Evolutionary conservation across 2,797 vertebrate genomes (phyloP).

Genomic region (Ctenopoma kingsleyae): DNA sequence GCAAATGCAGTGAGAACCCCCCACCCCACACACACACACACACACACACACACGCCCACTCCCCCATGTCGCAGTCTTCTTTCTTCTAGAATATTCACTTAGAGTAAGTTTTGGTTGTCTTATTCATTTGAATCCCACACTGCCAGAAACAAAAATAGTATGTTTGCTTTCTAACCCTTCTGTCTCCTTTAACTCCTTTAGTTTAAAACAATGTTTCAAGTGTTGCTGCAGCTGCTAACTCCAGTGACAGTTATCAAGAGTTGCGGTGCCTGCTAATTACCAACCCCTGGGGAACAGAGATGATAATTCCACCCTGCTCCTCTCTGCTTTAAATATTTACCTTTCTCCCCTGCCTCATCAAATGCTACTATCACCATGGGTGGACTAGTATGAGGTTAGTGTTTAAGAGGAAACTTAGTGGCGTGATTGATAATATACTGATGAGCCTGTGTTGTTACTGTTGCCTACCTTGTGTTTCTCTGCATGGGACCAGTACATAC

Average conservation of each 20-base stretch:
- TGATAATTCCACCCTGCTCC: slow-evolving; percentile 49
- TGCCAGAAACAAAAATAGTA: slow-evolving; percentile 11
- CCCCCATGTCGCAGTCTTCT: background rate
- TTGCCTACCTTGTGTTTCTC: slow-evolving; percentile 39
- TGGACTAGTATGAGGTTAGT: slow-evolving; percentile 36
- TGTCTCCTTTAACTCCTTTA: slow-evolving; percentile 30
- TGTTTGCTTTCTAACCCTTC: slow-evolving; percentile 36
- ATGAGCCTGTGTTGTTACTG: slow-evolving; percentile 62
- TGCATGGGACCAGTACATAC: slow-evolving; percentile 28
- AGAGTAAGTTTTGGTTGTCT: slow-evolving; percentile 27
- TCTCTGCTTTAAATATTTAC: slow-evolving; percentile 61
- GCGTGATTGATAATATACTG: slow-evolving; percentile 54
- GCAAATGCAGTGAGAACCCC: slow-evolving; percentile 14
- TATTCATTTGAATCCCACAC: slow-evolving; percentile 18
- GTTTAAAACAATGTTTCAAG: slow-evolving; percentile 58
- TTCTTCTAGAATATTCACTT: slow-evolving; percentile 22
- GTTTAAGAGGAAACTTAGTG: slow-evolving; percentile 39
- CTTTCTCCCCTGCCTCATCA: slow-evolving; percentile 66
- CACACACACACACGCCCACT: too few species aligned
- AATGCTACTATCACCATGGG: slow-evolving; percentile 62
- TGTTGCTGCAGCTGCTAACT: slow-evolving; percentile 49
- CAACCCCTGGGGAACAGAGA: slow-evolving; percentile 41
- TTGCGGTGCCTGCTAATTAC: slow-evolving; percentile 68
- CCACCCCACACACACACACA: too few species aligned
- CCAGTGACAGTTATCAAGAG: slow-evolving; percentile 51